These are phyloP conservation scores for Anastrepha obliqua DNA, from an alignment of 1,140 invertebrate genomes.

Conservation along the genomic window DNA sequence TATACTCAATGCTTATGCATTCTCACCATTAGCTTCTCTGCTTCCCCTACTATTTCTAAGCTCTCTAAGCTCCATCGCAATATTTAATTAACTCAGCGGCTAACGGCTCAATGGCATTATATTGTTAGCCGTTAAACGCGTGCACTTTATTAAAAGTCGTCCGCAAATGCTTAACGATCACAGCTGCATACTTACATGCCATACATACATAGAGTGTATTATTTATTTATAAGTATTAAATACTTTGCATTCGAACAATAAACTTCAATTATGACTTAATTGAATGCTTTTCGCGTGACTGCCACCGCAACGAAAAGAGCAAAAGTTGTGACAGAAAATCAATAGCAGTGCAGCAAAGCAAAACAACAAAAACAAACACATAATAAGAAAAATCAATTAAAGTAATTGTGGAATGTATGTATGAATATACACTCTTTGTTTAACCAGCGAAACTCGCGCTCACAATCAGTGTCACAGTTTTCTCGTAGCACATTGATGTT, in stretches of 20 bases:
- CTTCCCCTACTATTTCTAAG: too few relatives aligned
- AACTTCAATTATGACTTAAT: constrained; percentile 25
- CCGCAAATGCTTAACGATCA: neutral
- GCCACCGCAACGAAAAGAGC: neutral
- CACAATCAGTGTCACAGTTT: neutral
- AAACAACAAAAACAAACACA: neutral
- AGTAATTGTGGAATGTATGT: neutral
- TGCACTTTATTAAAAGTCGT: neutral
- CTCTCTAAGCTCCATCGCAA: too few relatives aligned
- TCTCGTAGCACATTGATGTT: neutral
- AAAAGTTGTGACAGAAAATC: neutral
- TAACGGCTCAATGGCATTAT: neutral
- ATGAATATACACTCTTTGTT: neutral
- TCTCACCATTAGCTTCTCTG: too few relatives aligned
- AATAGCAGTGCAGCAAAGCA: neutral
- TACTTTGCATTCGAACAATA: constrained; percentile 6
- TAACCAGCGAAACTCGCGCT: neutral
- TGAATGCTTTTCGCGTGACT: neutral
- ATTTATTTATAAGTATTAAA: neutral
- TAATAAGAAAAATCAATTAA: neutral
- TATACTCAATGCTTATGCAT: too few relatives aligned
- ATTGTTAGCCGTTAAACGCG: neutral
- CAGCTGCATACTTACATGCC: neutral
- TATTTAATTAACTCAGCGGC: neutral
- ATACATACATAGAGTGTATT: neutral